Base-by-base conservation (phyloP, 2,888 invertebrate genomes). In the Hypselothyrea guttata region DNA sequence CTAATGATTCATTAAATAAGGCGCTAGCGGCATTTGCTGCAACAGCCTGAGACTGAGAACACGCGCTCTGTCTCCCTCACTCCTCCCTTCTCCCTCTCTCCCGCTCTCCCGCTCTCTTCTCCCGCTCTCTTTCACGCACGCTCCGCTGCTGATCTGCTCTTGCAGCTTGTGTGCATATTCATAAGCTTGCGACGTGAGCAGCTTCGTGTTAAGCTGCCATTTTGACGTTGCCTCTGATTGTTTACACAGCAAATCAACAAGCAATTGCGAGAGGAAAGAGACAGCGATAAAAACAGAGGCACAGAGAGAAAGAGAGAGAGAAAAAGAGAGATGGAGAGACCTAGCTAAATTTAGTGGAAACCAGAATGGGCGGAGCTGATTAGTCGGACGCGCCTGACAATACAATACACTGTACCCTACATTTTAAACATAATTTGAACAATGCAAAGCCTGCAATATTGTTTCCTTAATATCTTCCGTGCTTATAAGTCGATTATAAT, bases 1-100 rank as follows among this genome's bases (percentile, higher is more conserved):
- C 77, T 83, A 81, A 83, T 83, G 81, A 81, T 81, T 77, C 81
- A 81, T 81, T 81, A 81, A 81, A 81, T 73, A 77, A 67, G 52
- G 71, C 73, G 60, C 58, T 57, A 51, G 61, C 48, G 48, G 64
- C 64, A n/a, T 22, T 33, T n/a, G 51, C 52, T 54, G 69, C 69
- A 51, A 34, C 33, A 37, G 58, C 28, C 54, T 38, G 49, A 22
- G 22, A 22, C 22, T n/a, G n/a, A 22, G 22, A 5, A 22, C 22
- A 22, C 3, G 5, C 3, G 5, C 22, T 22, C 22, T 4, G 22
- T 22, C 22, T 22, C 22, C 5, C 22, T 22, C 22, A 4, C 22
- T 22, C 22, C 13, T 47, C 51, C 40, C 35, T 52, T 38, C 46
- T 8, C 27, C 7, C 7, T 1, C 18, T 1, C 1, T 30, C n/a